A percentile compares a stretch with the other conserved stretches of the same genome.
These are phyloP conservation scores for Zaprionus kolodkinae DNA, from an alignment of 1,140 invertebrate species.

Conservation along the genomic window DNA sequence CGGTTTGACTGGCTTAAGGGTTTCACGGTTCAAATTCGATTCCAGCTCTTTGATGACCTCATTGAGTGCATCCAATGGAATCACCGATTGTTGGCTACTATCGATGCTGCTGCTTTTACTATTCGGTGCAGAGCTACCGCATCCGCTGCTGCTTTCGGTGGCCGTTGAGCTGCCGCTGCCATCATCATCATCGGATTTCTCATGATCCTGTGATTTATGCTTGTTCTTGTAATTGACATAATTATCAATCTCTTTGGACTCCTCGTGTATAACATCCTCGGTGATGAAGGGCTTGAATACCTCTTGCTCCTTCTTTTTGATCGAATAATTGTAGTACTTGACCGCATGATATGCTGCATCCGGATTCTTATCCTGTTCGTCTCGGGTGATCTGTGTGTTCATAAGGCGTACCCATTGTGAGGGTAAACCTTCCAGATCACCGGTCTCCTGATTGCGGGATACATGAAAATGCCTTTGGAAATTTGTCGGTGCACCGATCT, in stretches of 20 bases:
- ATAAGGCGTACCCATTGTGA: conserved; percentile 91
- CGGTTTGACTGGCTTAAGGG: conserved; percentile 51
- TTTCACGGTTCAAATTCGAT: conserved; percentile 74
- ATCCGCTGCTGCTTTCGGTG: conserved; percentile 67
- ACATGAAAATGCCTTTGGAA: conserved; percentile 93
- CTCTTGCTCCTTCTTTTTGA: conserved; percentile 90
- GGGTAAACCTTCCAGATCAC: conserved; percentile 91
- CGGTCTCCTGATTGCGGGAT: conserved; percentile 90
- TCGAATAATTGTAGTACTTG: conserved; percentile 95
- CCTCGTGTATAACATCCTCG: conserved; percentile 90
- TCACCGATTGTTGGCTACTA: conserved; percentile 69
- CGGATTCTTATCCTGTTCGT: conserved; percentile 96
- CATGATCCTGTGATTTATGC: conserved; percentile 86
- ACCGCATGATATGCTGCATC: conserved; percentile 93
- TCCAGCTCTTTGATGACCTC: conserved; percentile 79
- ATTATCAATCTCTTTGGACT: conserved; percentile 91
- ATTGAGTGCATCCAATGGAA: conserved; percentile 64
- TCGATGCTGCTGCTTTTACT: conserved; percentile 79
- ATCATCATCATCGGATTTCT: conserved; percentile 74
- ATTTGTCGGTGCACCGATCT: conserved; percentile 90
- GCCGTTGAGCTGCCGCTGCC: conserved; percentile 60
- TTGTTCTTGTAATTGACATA: conserved; percentile 89
- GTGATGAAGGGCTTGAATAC: conserved; percentile 92
- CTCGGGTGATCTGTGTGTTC: conserved; percentile 93
- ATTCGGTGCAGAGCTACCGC: conserved; percentile 64